phyloP scores from a whole-genome alignment of 2,113 vertebrate genomes.

The Forbesichthys papilliferus region DNA sequence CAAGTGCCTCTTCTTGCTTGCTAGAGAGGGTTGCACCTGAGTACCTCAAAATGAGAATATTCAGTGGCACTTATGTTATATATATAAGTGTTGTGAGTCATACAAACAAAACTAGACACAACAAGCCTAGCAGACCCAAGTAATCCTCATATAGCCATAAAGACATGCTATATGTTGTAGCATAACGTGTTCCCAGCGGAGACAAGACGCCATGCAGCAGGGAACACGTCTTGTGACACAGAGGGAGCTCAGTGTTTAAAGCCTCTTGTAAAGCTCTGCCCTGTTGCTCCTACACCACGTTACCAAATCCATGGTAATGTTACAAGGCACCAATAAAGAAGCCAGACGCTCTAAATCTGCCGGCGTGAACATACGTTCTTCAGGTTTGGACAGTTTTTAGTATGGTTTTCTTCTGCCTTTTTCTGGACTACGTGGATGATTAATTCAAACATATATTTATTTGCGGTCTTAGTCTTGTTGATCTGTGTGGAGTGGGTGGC shows the following conservation, averaged over 20 bases:
- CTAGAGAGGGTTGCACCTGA: conserved; percentile 20
- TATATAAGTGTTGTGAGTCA: conserved; percentile 21
- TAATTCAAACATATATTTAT: conserved; percentile 69
- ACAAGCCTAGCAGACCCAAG: background rate
- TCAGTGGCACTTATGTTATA: conserved; percentile 3
- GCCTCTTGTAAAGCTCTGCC: conserved; percentile 14
- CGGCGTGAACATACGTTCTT: conserved; percentile 30
- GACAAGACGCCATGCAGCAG: conserved; percentile 1
- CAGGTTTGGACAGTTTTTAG: conserved; percentile 19
- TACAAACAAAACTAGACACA: conserved; percentile 6
- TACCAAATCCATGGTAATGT: conserved; percentile 25
- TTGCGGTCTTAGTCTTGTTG: conserved; percentile 30
- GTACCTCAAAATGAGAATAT: conserved; percentile 32
- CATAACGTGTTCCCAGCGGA: background rate
- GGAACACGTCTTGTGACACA: background rate
- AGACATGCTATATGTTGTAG: background rate
- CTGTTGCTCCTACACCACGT: conserved; percentile 13
- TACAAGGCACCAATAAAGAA: conserved; percentile 27
- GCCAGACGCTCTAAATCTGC: conserved; percentile 36
- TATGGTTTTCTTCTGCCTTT: conserved; percentile 2
- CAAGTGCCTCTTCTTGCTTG: conserved; percentile 9
- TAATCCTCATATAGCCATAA: background rate
- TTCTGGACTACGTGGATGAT: conserved; percentile 39
- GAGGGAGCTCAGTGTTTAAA: background rate
- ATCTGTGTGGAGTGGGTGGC: conserved; percentile 28